Evolutionary conservation across 2,113 vertebrate genomes (phyloP).

Genomic region (Asarcornis scutulata): DNA sequence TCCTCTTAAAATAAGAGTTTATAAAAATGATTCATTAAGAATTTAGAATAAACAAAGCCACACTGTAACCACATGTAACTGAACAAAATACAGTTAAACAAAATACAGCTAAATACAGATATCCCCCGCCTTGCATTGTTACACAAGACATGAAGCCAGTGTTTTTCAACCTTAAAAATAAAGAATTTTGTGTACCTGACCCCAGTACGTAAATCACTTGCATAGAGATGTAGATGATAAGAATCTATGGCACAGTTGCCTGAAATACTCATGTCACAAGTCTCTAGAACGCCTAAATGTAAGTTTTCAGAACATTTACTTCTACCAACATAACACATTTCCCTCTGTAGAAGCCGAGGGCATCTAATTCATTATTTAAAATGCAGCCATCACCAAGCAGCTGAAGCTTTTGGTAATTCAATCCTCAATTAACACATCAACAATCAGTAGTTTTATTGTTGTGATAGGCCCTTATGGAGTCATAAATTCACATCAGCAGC

Average conservation of each 20-base stretch:
- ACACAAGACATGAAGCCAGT: neutral
- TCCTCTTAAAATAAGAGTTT: neutral
- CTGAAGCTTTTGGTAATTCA: constrained; percentile 1
- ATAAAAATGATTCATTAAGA: neutral
- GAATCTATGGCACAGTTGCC: neutral
- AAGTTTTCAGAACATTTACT: neutral
- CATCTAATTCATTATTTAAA: neutral
- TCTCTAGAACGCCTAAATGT: neutral
- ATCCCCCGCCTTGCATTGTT: neutral
- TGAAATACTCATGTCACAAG: neutral
- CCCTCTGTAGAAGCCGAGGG: neutral
- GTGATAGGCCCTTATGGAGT: neutral
- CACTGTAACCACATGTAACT: neutral
- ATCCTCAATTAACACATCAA: neutral
- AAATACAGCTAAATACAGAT: neutral
- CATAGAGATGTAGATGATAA: neutral
- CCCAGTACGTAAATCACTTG: neutral
- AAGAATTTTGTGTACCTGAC: neutral
- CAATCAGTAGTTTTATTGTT: neutral
- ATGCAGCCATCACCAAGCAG: neutral
- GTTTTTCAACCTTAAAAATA: neutral
- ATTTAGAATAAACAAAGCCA: neutral
- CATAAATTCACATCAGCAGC: constrained; percentile 7
- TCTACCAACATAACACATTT: neutral
- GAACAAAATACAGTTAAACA: neutral